Evolutionary conservation across 1,140 invertebrate species (phyloP).

Genomic region (Bombus ignitus): DNA sequence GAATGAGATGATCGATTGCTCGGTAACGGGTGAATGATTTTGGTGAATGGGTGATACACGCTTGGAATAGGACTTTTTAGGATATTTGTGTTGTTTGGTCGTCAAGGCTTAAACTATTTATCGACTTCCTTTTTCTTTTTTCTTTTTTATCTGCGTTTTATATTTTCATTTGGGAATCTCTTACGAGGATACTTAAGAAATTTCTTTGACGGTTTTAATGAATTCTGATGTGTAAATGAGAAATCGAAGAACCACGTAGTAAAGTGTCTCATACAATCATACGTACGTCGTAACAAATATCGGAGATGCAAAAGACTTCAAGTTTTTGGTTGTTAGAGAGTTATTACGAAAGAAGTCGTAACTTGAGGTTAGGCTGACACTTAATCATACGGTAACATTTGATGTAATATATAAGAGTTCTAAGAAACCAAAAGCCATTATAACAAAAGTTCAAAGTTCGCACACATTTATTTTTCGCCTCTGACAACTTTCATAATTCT

Average conservation of each 20-base stretch:
- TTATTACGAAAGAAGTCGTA: too few relatives aligned
- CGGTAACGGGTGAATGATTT: background rate
- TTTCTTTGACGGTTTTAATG: background rate
- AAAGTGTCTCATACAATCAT: too few relatives aligned
- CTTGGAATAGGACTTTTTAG: background rate
- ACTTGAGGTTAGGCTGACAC: too few relatives aligned
- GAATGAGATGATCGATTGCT: background rate
- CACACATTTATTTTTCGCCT: background rate
- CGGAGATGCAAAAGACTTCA: background rate
- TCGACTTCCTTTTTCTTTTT: background rate
- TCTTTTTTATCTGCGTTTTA: too few relatives aligned
- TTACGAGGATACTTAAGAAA: background rate
- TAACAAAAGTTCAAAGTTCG: too few relatives aligned
- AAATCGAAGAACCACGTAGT: background rate
- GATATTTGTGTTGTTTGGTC: too few relatives aligned
- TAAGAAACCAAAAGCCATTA: background rate
- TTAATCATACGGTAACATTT: too few relatives aligned
- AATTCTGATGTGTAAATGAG: background rate
- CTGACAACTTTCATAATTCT: background rate
- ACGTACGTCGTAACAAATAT: too few relatives aligned
- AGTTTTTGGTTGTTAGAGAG: background rate
- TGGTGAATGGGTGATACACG: background rate
- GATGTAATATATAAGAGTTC: too few relatives aligned
- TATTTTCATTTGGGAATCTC: background rate
- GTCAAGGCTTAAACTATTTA: background rate